phyloP scores from a whole-genome alignment of 2,888 invertebrate genomes.

The Drosophila demipolita region DNA sequence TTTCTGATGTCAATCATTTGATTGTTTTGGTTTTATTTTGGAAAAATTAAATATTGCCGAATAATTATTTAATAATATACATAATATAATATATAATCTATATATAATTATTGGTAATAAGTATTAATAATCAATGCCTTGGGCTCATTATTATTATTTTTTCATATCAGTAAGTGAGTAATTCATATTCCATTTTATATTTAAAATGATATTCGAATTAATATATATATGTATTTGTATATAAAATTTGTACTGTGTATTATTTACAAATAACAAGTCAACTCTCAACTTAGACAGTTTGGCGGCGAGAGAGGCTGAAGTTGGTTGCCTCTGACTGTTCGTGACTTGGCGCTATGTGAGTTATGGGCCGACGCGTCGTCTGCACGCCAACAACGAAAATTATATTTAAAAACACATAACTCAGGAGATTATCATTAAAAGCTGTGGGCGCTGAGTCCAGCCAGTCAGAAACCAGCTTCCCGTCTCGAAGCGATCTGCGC shows the following conservation, averaged over 20 bases:
- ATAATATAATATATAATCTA: neutral
- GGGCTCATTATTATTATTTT: neutral
- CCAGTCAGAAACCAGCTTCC: slow-evolving; percentile 16
- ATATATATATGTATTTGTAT: too few relatives aligned
- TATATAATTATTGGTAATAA: neutral
- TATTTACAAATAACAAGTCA: neutral
- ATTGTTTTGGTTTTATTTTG: neutral
- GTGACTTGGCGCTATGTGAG: slow-evolving; percentile 79
- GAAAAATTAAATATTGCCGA: neutral
- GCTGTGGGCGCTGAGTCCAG: slow-evolving; percentile 79
- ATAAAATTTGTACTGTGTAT: neutral
- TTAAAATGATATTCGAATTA: neutral
- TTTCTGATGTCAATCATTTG: neutral
- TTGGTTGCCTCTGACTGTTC: slow-evolving; percentile 64
- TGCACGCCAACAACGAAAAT: slow-evolving; percentile 83
- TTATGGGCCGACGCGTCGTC: slow-evolving; percentile 77
- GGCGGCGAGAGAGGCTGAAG: slow-evolving; percentile 18
- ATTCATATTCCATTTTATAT: neutral
- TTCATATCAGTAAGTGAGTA: neutral
- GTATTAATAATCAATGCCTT: neutral
- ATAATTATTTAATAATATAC: neutral
- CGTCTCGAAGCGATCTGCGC: slow-evolving; percentile 55
- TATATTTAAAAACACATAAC: slow-evolving; percentile 85
- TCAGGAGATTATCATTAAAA: slow-evolving; percentile 85
- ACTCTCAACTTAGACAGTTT: slow-evolving; percentile 42